Evolutionary conservation across 2,113 vertebrate genomes (phyloP).

Genomic region (Sclerurus mexicanus): DNA sequence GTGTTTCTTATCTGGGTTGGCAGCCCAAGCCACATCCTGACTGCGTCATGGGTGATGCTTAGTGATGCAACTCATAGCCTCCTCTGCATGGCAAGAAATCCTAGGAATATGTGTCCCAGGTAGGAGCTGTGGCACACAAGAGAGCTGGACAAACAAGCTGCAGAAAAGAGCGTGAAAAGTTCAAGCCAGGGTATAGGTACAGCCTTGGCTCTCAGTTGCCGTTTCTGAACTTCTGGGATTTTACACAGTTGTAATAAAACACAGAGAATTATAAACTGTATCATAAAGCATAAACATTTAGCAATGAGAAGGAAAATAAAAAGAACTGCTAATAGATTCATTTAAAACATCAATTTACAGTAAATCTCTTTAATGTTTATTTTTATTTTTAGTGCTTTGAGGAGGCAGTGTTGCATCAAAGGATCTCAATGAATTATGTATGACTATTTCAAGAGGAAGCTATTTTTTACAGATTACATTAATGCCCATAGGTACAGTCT

Average conservation of each 20-base stretch:
- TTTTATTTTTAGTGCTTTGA: not conserved
- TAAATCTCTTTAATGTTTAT: not conserved
- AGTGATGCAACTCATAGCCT: not conserved
- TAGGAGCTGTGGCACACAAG: not conserved
- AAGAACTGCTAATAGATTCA: not conserved
- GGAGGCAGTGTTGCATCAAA: not conserved
- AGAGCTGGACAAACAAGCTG: not conserved
- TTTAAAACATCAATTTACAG: not conserved
- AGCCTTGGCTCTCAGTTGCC: not conserved
- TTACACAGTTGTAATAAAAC: not conserved
- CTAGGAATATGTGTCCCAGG: not conserved
- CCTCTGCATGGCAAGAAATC: not conserved
- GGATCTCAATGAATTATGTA: not conserved
- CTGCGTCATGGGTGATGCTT: not conserved
- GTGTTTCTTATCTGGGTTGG: not conserved
- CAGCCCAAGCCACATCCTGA: not conserved
- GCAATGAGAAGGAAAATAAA: not conserved
- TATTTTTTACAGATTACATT: not conserved
- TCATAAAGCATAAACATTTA: not conserved
- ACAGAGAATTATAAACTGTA: not conserved
- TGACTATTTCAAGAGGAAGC: conserved; percentile 11
- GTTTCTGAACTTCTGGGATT: not conserved
- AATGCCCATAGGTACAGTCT: not conserved
- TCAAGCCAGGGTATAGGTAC: not conserved
- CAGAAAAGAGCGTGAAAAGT: not conserved